These are phyloP conservation scores for Helogale parvula DNA, from an alignment of 2,113 vertebrate genomes.

Conservation along the genomic window DNA sequence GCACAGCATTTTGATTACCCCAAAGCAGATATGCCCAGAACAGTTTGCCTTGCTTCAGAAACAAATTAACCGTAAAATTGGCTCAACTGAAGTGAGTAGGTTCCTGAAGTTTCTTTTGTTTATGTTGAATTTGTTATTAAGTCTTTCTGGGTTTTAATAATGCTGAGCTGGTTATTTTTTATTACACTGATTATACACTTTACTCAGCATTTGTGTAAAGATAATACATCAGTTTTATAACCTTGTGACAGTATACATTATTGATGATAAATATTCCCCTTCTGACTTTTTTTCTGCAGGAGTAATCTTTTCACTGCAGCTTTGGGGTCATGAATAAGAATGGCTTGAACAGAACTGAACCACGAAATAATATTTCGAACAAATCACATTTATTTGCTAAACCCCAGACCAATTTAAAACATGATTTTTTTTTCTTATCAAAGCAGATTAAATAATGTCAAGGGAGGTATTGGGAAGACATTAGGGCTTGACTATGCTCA, in stretches of 20 bases:
- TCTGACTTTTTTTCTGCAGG: conserved; percentile 17
- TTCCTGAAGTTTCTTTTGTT: conserved; percentile 33
- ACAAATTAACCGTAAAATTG: background rate
- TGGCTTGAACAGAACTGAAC: background rate
- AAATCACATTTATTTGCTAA: conserved; percentile 44
- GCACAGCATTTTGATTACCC: background rate
- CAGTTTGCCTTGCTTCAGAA: conserved; percentile 15
- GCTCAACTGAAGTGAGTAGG: background rate
- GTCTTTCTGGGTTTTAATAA: conserved; percentile 34
- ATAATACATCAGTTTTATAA: conserved; percentile 60
- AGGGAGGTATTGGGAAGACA: background rate
- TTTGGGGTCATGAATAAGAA: background rate
- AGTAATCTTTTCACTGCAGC: background rate
- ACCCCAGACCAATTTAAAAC: conserved; percentile 12
- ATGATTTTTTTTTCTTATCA: background rate
- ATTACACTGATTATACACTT: conserved; percentile 49
- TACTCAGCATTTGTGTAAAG: conserved; percentile 51
- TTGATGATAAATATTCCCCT: conserved; percentile 29
- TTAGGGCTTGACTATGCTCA: background rate
- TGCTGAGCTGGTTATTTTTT: conserved; percentile 38
- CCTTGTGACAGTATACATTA: conserved; percentile 48
- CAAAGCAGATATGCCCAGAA: background rate
- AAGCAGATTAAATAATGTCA: background rate
- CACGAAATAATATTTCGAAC: conserved; percentile 37
- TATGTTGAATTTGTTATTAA: conserved; percentile 40